Base-by-base conservation (phyloP, 2,797 vertebrate species). In the Sorex maritimensis region DNA sequence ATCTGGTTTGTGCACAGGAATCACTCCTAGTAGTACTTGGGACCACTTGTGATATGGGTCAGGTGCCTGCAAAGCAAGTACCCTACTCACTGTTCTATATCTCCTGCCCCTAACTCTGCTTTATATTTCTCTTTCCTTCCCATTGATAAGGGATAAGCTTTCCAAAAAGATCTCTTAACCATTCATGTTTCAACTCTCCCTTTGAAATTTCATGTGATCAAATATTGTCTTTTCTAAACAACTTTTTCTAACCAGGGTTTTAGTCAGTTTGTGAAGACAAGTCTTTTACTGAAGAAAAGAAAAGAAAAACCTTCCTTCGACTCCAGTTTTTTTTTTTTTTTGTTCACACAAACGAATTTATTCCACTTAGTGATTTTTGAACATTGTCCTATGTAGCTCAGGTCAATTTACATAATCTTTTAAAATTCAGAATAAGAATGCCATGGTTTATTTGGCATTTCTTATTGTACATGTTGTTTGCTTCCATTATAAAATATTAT, bases 171-270 rank as follows among this genome's bases (percentile, higher is more conserved):
- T 3, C 14, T 90, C 72, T 58, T 88, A 83, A 44, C 11, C 13
- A 73, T 52, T 79, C 24, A 80, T 88, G 88, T 91, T 81, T n/a
- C 13, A 77, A 5, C 38, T 73, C n/a, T 72, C 79, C 30, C 38
- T 81, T 84, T 88, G 61, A 23, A 4, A 55, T 14, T 44, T 89
- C 10, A 44, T 72, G 24, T 77, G 41, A 52, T 52, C 21, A 77
- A 78, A 85, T 68, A 73, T 44, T 75, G 28, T 93, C 34, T 67
- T 65, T 92, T 58, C 34, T 86, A 83, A 91, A 89, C 72, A 52
- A 79, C 12, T 38, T 38, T 88, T 72, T 73, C 26, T 81, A 85
- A 52, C 30, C 19, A 17, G 34, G 11, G 10, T 73, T 23, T 55
- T 77, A n/a, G 61, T 88, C 11, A 75, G 14, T 14, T 12, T 86